Percentiles rank a stretch among this genome's conserved stretches.
These are phyloP conservation scores for Phyllotreta striolata DNA, from an alignment of 2,888 invertebrate genomes.

Conservation along the genomic window DNA sequence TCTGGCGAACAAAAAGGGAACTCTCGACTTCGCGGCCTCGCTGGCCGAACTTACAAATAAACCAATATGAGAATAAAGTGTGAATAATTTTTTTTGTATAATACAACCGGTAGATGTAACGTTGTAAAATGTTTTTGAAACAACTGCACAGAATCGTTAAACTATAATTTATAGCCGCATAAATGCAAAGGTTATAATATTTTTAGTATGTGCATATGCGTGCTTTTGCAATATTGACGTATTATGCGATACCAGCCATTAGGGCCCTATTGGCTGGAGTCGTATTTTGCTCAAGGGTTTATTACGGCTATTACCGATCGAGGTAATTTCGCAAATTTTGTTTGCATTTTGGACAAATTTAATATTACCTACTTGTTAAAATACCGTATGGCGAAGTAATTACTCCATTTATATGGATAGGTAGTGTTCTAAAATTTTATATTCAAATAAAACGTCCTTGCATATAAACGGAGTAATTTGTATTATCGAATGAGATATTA, in stretches of 20 bases:
- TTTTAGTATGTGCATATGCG: conserved; percentile 59
- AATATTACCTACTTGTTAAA: conserved; percentile 31
- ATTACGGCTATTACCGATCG: conserved; percentile 33
- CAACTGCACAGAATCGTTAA: conserved; percentile 63
- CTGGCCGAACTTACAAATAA: conserved; percentile 49
- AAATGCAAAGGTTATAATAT: conserved; percentile 62
- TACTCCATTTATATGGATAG: too few species aligned
- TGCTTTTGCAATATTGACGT: conserved; percentile 52
- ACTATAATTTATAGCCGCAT: conserved; percentile 60
- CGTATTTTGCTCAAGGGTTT: conserved; percentile 33
- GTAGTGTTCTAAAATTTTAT: too few species aligned
- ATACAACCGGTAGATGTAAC: conserved; percentile 48
- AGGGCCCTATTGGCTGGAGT: conserved; percentile 40
- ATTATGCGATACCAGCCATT: conserved; percentile 30
- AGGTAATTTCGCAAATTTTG: conserved; percentile 44
- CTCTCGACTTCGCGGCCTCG: conserved; percentile 1
- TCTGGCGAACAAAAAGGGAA: too few species aligned
- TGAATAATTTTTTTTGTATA: conserved; percentile 56
- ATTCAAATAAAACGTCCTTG: too few species aligned
- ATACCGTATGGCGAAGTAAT: too few species aligned
- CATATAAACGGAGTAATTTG: too few species aligned
- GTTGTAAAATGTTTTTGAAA: conserved; percentile 58
- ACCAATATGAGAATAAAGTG: conserved; percentile 47
- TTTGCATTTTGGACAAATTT: conserved; percentile 45
- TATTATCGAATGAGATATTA: too few species aligned